phyloP scores from a whole-genome alignment of 2,113 vertebrate genomes.

The Aspidoscelis tigris region DNA sequence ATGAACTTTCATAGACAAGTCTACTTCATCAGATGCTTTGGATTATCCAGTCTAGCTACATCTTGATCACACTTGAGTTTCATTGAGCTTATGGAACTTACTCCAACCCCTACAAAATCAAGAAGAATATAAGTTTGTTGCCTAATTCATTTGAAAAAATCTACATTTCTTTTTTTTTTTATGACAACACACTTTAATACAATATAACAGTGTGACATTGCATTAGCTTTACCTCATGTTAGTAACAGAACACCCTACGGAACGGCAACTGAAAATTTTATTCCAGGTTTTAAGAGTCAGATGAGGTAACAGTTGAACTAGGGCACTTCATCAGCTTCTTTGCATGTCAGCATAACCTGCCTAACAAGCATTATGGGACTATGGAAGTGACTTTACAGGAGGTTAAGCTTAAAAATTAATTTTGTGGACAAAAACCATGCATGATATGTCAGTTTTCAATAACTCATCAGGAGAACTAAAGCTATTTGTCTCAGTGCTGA shows the following conservation, averaged over 20 bases:
- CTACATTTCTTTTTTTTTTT: not conserved
- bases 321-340: not conserved
- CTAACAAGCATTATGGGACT: not conserved
- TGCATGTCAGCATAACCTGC: not conserved
- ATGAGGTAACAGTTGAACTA: not conserved
- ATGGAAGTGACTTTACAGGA: constrained; percentile 3
- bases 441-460: not conserved
- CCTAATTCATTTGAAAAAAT: not conserved
- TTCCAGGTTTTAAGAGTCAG: not conserved
- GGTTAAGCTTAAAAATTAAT: not conserved
- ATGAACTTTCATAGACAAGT: no score
- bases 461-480: not conserved
- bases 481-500: not conserved
- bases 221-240: not conserved
- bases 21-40: no score
- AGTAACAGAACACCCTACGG: not conserved
- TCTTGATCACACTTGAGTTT: not conserved
- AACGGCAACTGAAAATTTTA: not conserved
- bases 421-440: not conserved
- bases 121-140: not conserved
- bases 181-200: not conserved
- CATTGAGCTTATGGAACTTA: not conserved
- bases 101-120: not conserved
- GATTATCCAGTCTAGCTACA: no score
- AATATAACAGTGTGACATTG: not conserved